phyloP scores from a whole-genome alignment of 2,888 invertebrate genomes.

The Seladonia tumulorum region DNA sequence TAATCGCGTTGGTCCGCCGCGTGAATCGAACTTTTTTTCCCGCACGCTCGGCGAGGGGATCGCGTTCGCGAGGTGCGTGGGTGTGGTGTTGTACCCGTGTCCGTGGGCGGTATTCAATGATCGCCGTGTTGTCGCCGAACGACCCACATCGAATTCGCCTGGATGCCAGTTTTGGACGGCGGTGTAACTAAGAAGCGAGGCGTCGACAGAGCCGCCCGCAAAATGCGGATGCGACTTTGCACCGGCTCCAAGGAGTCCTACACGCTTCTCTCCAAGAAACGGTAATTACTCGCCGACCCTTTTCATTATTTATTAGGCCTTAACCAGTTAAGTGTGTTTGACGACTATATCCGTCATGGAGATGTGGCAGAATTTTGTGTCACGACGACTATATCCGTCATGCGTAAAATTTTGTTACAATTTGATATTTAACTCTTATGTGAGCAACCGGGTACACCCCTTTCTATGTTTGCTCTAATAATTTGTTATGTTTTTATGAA shows the following conservation, averaged over 20 bases:
- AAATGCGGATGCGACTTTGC: slow-evolving; percentile 83
- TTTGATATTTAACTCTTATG: too few species aligned
- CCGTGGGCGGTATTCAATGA: slow-evolving; percentile 63
- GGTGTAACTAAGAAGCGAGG: slow-evolving; percentile 79
- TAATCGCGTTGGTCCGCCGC: slow-evolving; percentile 48
- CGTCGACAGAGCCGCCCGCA: slow-evolving; percentile 73
- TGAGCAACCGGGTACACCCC: too few species aligned
- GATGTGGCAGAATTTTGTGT: too few species aligned
- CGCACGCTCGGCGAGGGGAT: slow-evolving; percentile 5
- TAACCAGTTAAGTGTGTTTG: too few species aligned
- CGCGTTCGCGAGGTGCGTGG: slow-evolving; percentile 45
- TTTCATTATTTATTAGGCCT: background rate
- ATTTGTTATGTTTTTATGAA: too few species aligned
- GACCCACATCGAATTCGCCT: slow-evolving; percentile 62
- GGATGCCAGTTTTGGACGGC: slow-evolving; percentile 82
- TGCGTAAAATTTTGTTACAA: too few species aligned
- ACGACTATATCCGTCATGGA: too few species aligned
- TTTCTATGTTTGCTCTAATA: too few species aligned
- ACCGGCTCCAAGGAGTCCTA: slow-evolving; percentile 83
- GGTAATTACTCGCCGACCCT: slow-evolving; percentile 70
- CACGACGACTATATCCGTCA: too few species aligned
- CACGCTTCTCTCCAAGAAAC: slow-evolving; percentile 82
- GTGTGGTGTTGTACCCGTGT: slow-evolving; percentile 45
- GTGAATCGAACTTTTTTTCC: slow-evolving; percentile 16
- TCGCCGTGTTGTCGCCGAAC: slow-evolving; percentile 43